Conservation (phyloP, 2,888 invertebrate species). For the Ommatoiulus sabulosus region DNA sequence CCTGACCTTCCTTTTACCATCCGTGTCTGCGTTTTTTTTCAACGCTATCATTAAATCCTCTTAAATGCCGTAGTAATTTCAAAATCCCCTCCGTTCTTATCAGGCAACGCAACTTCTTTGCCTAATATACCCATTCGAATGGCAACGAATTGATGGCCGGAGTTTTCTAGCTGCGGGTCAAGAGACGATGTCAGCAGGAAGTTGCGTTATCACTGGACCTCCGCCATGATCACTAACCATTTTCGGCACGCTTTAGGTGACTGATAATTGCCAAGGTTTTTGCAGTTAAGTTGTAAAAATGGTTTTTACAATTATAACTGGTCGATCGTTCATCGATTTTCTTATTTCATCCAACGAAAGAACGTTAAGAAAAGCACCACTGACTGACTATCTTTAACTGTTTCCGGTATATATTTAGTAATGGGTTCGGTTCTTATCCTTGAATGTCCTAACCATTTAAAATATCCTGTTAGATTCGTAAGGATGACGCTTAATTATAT, state of each 20-base stretch:
- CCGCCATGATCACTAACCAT: slow-evolving; percentile 26
- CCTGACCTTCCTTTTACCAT: slow-evolving; percentile 41
- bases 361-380: no score
- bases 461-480: no score
- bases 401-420: no score
- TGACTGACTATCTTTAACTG: no score
- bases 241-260: not conserved
- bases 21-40: slow-evolving; percentile 16
- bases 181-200: slow-evolving; percentile 15
- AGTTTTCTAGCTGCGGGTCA: not conserved
- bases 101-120: not conserved
- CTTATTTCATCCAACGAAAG: no score
- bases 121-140: not conserved
- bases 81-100: slow-evolving; percentile 19
- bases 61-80: slow-evolving; percentile 27
- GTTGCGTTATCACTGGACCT: not conserved
- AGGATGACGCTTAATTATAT: no score
- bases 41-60: slow-evolving; percentile 24
- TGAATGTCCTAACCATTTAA: no score
- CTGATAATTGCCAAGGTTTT: not conserved
- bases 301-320: no score
- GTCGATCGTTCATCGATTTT: no score
- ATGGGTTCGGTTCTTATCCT: no score
- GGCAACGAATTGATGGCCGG: not conserved
- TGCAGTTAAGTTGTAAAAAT: no score